Conservation (phyloP, 1,140 invertebrate genomes). For the Achroia grisella region DNA sequence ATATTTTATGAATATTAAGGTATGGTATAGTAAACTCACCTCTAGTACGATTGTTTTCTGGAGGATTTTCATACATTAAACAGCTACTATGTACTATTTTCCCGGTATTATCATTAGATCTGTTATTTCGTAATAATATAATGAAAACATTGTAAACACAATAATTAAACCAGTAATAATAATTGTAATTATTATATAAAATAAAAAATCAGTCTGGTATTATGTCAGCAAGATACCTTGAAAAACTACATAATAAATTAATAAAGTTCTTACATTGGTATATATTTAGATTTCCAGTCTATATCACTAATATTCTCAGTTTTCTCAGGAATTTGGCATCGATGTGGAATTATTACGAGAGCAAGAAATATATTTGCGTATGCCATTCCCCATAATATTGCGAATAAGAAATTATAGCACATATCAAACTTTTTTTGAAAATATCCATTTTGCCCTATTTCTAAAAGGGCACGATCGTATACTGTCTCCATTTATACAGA, state of each 20-base stretch:
- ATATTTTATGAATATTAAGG: too few species aligned
- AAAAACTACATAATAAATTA: too few species aligned
- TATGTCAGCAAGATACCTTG: too few species aligned
- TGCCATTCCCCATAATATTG: constrained; percentile 31
- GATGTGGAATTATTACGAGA: constrained; percentile 35
- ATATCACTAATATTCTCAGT: constrained; percentile 29
- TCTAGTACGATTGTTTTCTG: constrained; percentile 26
- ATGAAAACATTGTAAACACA: neutral
- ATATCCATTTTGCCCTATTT: constrained; percentile 33
- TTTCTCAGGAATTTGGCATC: constrained; percentile 36
- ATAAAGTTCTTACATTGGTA: constrained; percentile 37
- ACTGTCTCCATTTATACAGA: constrained; percentile 20
- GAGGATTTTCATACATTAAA: constrained; percentile 26
- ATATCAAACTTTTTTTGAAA: constrained; percentile 48
- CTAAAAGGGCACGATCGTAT: constrained; percentile 34
- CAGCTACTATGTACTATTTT: constrained; percentile 19
- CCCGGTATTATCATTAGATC: constrained; percentile 8
- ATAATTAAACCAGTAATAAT: too few species aligned
- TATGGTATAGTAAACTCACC: constrained; percentile 21
- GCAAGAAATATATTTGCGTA: constrained; percentile 41
- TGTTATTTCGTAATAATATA: neutral
- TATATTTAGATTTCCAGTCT: constrained; percentile 38
- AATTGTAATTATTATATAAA: too few species aligned
- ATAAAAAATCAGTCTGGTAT: neutral
- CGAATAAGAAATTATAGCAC: constrained; percentile 32